These are phyloP conservation scores for Sinhomidia bicolor DNA, from an alignment of 2,888 invertebrate species.

Conservation along the genomic window DNA sequence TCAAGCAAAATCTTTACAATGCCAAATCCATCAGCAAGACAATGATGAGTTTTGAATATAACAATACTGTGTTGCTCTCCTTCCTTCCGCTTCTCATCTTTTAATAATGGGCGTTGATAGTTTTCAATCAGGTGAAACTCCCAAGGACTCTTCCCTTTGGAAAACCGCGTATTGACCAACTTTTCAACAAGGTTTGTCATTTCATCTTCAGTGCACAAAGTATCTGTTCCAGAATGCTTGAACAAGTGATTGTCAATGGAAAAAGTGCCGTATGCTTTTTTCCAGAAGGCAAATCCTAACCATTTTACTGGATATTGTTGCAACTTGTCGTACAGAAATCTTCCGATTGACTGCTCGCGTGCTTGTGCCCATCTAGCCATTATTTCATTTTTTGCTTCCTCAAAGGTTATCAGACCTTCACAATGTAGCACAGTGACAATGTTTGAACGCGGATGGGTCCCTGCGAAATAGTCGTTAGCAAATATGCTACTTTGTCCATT, in stretches of 20 bases:
- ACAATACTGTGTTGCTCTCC: background rate
- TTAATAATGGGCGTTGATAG: background rate
- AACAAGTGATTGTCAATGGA: background rate
- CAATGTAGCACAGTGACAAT: background rate
- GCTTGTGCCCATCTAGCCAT: background rate
- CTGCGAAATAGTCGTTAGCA: background rate
- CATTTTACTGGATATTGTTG: conserved; percentile 33
- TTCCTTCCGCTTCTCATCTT: background rate
- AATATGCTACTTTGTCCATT: background rate
- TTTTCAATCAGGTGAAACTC: background rate
- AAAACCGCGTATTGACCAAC: background rate
- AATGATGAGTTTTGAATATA: conserved; percentile 21
- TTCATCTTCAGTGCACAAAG: background rate
- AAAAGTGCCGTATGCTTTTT: background rate
- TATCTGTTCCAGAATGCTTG: background rate
- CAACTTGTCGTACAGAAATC: background rate
- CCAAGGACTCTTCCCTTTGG: background rate
- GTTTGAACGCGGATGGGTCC: background rate
- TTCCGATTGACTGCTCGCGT: background rate
- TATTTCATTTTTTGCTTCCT: background rate
- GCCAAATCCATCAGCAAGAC: conserved; percentile 21
- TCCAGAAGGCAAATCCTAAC: conserved; percentile 17
- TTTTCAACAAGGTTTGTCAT: background rate
- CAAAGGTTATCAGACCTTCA: background rate
- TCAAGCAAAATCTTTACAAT: too few relatives aligned